A percentile compares a stretch with the other conserved stretches of the same genome.
These are phyloP conservation scores for Mercenaria mercenaria DNA, from an alignment of 1,140 invertebrate species.

Conservation along the genomic window DNA sequence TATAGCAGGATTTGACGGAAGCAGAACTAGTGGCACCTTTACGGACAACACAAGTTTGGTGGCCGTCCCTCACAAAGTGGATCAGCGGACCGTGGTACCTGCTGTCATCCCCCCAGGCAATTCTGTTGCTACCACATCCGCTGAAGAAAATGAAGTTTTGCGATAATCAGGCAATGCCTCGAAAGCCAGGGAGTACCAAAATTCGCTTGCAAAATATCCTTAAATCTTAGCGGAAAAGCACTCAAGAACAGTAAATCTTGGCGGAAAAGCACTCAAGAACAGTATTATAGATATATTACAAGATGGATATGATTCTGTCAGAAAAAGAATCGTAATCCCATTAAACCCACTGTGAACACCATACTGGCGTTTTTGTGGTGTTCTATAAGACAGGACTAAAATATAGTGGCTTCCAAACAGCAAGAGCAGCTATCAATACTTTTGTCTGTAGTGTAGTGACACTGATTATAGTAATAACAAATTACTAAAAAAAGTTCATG, in stretches of 20 bases:
- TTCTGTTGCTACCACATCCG: background rate
- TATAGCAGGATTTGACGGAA: background rate
- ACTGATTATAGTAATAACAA: too few species aligned
- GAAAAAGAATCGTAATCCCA: too few species aligned
- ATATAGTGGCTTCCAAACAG: too few species aligned
- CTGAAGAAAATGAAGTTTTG: background rate
- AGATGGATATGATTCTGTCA: too few species aligned
- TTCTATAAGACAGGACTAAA: too few species aligned
- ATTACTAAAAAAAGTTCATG: too few species aligned
- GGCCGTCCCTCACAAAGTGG: background rate
- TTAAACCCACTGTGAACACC: too few species aligned
- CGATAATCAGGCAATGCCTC: slow-evolving; percentile 45
- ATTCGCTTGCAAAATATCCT: slow-evolving; percentile 6
- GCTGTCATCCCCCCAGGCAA: background rate
- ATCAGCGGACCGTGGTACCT: background rate
- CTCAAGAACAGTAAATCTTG: background rate
- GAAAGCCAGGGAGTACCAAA: background rate
- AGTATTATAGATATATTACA: too few species aligned
- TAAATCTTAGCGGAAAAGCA: slow-evolving; percentile 27
- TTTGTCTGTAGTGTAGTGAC: too few species aligned
- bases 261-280: background rate
- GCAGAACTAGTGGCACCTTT: slow-evolving; percentile 24
- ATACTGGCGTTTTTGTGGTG: too few species aligned
- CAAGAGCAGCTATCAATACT: too few species aligned
- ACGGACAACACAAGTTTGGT: slow-evolving; percentile 60